Base-by-base conservation (phyloP, 2,888 invertebrate species). In the Terebella lapidaria region DNA sequence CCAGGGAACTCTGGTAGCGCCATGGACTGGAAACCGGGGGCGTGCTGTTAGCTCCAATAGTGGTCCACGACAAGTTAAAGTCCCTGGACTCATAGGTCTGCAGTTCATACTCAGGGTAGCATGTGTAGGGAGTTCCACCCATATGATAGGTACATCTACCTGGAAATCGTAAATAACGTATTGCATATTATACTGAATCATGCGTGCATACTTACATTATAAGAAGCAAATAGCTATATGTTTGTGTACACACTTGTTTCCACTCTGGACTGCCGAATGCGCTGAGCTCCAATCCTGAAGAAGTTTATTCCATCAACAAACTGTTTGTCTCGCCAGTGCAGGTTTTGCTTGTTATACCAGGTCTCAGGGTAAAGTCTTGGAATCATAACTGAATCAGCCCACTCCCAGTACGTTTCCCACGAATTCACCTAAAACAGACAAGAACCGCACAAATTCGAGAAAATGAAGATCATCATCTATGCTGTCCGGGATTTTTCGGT, bases 181-280 rank as follows among this genome's bases (percentile, higher is more conserved):
- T n/a, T n/a, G n/a, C n/a, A n/a, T n/a, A n/a, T n/a, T n/a, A n/a
- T n/a, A n/a, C n/a, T n/a, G n/a, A n/a, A n/a, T n/a, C n/a, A n/a
- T n/a, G n/a, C n/a, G n/a, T n/a, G n/a, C n/a, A n/a, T n/a, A n/a
- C n/a, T n/a, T n/a, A n/a, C n/a, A n/a, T n/a, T n/a, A n/a, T n/a
- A n/a, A n/a, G n/a, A n/a, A n/a, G n/a, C n/a, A n/a, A n/a, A n/a
- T n/a, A n/a, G n/a, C n/a, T n/a, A n/a, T n/a, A n/a, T n/a, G n/a
- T n/a, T n/a, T n/a, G 42, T 15, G 42, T 35, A 15, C n/a, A 46
- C 67, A 73, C 72, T 70, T 58, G 42, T 53, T 46, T 35, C 63
- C 3, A 72, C 70, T 52, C 73, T 63, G 35, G 73, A 70, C 58
- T 72, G 72, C 26, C 74, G 61, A 3, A 74, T 42, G 18, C 74